Evolutionary conservation across 2,888 invertebrate genomes (phyloP), one percentile per base, ranked within the genome.

Genomic region (Pelosia muscerda): DNA sequence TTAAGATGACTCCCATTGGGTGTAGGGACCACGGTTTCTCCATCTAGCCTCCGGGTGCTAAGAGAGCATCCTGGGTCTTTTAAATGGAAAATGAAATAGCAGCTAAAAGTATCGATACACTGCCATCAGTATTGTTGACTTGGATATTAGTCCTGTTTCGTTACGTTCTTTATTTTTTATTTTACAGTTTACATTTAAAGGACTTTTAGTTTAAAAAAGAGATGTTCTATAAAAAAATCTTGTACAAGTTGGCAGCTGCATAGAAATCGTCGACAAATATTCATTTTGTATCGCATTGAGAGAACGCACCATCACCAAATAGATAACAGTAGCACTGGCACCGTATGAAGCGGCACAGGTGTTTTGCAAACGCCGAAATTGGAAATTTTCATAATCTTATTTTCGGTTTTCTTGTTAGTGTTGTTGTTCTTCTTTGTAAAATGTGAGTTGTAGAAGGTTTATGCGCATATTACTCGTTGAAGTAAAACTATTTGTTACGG

Each of bases 251-350:
- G 79, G 74, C 81, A 82, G 85, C 77, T 83, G 85, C 84, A 84
- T 84, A 82, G 81, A 65, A 83, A 85, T 84, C 60, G 79, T 63
- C 72, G 61, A 65, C 77, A 80, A 80, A 84, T 81, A 82, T 81
- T 84, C 83, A 85, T 84, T 85, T 84, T 75, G 83, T 81, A 77
- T 79, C 68, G 71, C 69, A 71, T 70, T 69, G 69, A 58, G 65
- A 68, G 66, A 72, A 68, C 69, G 73, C 72, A 70, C 49, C 49
- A 8, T 49, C 49, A n/a, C n/a, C n/a, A 9, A n/a, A 49, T 49
- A 49, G 49, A 49, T 49, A n/a, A 49, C n/a, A 49, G 49, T 49
- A 49, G 49, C n/a, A 49, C 49, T 49, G 49, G 19, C 49, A 49
- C 66, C 61, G 61, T 73, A 77, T 72, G 71, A 73, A 74, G 65